A percentile compares a stretch with the other conserved stretches of the same genome.
Evolutionary conservation across 1,140 invertebrate genomes (phyloP).

Genomic region (Delia radicum): DNA sequence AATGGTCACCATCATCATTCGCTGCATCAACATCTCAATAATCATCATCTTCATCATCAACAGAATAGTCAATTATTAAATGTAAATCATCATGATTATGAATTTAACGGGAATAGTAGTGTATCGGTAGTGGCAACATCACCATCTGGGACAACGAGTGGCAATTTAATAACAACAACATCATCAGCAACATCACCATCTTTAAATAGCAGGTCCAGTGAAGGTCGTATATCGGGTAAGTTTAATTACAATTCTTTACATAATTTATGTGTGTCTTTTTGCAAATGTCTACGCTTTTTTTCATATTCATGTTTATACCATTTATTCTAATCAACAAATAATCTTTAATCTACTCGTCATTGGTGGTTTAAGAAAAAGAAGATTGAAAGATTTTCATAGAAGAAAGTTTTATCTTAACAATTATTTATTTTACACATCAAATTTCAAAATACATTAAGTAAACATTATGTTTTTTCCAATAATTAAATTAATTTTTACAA

Average conservation of each 20-base stretch:
- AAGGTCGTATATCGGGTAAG: slow-evolving; percentile 20
- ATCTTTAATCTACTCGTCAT: neutral
- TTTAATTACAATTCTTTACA: neutral
- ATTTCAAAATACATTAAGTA: no score
- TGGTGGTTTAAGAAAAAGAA: neutral
- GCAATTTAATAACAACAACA: no score
- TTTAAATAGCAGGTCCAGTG: slow-evolving; percentile 24
- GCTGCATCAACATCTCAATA: neutral
- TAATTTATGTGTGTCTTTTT: neutral
- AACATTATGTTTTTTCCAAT: no score
- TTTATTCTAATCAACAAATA: neutral
- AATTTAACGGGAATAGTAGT: slow-evolving; percentile 20
- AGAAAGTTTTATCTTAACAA: no score
- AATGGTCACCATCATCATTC: neutral
- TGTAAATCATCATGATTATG: slow-evolving; percentile 23
- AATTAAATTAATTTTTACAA: no score
- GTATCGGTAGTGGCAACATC: neutral
- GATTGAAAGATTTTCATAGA: no score
- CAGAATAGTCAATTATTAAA: slow-evolving; percentile 17
- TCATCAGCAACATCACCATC: neutral
- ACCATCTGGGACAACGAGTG: neutral
- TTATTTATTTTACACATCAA: no score
- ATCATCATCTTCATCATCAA: neutral
- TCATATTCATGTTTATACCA: no score
- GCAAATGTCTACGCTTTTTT: neutral